phyloP scores from a whole-genome alignment of 35 echinoderm and acorn worm species.

The Amphiura filiformis region DNA sequence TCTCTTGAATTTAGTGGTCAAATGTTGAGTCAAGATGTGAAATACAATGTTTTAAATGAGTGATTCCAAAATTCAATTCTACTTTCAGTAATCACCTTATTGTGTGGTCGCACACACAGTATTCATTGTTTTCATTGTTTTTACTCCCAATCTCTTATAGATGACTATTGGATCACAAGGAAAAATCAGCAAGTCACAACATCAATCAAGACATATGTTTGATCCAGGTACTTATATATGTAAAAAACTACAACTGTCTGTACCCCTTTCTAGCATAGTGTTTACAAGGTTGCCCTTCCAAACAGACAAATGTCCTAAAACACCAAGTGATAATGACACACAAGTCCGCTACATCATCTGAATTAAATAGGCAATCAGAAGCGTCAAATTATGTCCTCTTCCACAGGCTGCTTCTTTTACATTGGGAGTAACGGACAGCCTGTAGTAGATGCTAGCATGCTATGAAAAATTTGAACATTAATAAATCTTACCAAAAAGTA shows the following conservation, averaged over 20 bases:
- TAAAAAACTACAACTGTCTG: too few species aligned
- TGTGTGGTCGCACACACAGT: background rate
- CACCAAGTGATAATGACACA: background rate
- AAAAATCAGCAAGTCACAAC: background rate
- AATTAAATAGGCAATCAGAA: background rate
- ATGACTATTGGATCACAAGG: background rate
- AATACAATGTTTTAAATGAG: background rate
- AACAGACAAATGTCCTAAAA: background rate
- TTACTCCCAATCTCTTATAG: background rate
- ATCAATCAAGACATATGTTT: background rate
- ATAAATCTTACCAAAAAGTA: background rate
- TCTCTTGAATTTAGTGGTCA: background rate
- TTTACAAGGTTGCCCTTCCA: too few species aligned
- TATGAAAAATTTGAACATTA: background rate
- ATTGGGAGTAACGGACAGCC: background rate
- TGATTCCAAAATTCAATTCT: background rate
- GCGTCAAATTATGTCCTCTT: background rate
- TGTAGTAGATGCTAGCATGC: background rate
- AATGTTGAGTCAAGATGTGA: background rate
- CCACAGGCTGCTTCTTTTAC: background rate
- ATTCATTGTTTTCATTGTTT: background rate
- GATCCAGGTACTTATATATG: background rate
- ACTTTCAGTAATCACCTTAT: background rate
- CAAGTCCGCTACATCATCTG: background rate
- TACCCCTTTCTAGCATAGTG: too few species aligned